Base-by-base conservation (phyloP, 1,140 invertebrate genomes). In the Papilio glaucus region DNA sequence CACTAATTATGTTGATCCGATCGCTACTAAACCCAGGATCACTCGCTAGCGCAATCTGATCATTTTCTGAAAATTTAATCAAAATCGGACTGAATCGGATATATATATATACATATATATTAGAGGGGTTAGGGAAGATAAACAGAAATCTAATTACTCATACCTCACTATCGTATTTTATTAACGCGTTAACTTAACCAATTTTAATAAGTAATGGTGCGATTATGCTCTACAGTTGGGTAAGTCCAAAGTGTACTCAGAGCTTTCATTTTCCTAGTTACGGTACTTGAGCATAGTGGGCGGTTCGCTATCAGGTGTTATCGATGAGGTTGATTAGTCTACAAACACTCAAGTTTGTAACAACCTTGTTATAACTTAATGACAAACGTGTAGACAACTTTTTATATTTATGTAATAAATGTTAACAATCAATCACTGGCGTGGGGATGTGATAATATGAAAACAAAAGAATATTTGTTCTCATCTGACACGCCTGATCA, bases 401-500 rank as follows among this genome's bases (percentile, higher is more conserved):
- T 42, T 15, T 26, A 26, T 26, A 24, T 57, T 13, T 24, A 24
- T 57, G 18, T 24, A 49, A 49, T 49, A 18, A 21, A 39, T 42
- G 13, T 5, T n/a, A 45, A 21, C 42, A 57, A 57, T 63, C 38
- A 74, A 73, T 77, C 70, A 69, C 62, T 73, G 45, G 38, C 29
- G 71, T 42, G 73, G 15, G 21, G 33, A 73, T 72, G 67, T 38
- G 71, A 72, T 65, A 71, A 74, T 72, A 57, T 76, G 63, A 41
- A 39, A 57, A 71, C 70, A 60, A 75, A 75, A 74, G 73, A 69
- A 49, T 65, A 39, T 68, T 41, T 77, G 65, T n/a, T n/a, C n/a
- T 75, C 12, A 37, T 49, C 38, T 53, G 53, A 67, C 71, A 71
- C 41, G 42, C 29, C 75, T 74, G 71, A 79, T 77, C 75, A 76